A percentile compares a stretch with the other conserved stretches of the same genome.
Evolutionary conservation across 2,888 invertebrate species (phyloP).

Genomic region (Epinotia bilunana): DNA sequence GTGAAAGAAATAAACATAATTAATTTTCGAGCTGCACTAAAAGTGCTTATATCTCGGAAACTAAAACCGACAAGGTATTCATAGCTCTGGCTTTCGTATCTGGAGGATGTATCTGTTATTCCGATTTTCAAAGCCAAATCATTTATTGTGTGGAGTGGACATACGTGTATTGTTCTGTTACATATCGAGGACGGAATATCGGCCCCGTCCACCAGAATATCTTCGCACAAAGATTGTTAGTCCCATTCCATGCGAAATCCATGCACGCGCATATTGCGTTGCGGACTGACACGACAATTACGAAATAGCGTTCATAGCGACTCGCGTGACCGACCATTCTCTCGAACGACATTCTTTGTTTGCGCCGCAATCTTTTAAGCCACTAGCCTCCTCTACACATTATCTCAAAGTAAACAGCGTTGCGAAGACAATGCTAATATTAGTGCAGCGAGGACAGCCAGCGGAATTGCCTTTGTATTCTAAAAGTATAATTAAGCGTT

Average conservation of each 20-base stretch:
- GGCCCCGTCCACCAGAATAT: not conserved
- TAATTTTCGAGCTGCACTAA: too few relatives aligned
- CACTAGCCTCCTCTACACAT: slow-evolving; percentile 11
- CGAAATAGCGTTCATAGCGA: slow-evolving; percentile 20
- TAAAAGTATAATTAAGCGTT: slow-evolving; percentile 13
- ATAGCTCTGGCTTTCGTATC: too few relatives aligned
- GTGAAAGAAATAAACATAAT: too few relatives aligned
- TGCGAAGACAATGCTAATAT: slow-evolving; percentile 35
- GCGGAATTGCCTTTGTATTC: slow-evolving; percentile 10
- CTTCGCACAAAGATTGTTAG: not conserved
- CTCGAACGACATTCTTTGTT: slow-evolving; percentile 27
- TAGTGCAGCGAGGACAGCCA: slow-evolving; percentile 27
- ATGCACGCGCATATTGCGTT: not conserved
- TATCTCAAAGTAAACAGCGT: slow-evolving; percentile 24
- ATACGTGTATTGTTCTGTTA: not conserved
- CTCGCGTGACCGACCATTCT: slow-evolving; percentile 26
- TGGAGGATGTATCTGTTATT: not conserved
- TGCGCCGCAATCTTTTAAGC: slow-evolving; percentile 28
- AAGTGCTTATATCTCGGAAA: too few relatives aligned
- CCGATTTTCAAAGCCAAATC: too few relatives aligned
- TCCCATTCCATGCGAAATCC: not conserved
- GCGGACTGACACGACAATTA: not conserved
- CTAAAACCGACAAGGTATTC: too few relatives aligned
- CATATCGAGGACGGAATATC: not conserved
- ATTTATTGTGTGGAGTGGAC: too few relatives aligned